Evolutionary conservation across 1,140 invertebrate genomes (phyloP).

Genomic region (Papilio aristodemus): DNA sequence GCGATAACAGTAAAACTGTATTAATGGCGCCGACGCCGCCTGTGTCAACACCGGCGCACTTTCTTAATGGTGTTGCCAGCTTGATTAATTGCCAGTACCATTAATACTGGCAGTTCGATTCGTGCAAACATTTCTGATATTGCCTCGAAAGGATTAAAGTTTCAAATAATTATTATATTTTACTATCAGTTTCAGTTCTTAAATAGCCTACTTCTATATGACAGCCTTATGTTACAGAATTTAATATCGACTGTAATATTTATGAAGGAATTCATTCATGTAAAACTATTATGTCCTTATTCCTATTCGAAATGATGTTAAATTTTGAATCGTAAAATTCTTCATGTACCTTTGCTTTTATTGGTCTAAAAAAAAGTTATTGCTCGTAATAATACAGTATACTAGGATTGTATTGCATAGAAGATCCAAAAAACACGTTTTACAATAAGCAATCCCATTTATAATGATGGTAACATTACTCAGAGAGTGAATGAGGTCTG

Average conservation of each 20-base stretch:
- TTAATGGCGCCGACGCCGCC: slow-evolving; percentile 62
- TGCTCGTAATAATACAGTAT: not conserved
- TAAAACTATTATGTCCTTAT: not conserved
- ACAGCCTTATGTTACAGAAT: too few species aligned
- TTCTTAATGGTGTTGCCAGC: slow-evolving; percentile 51
- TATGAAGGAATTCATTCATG: not conserved
- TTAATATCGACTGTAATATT: too few species aligned
- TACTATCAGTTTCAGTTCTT: too few species aligned
- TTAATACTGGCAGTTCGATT: slow-evolving; percentile 25
- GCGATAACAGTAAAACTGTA: slow-evolving; percentile 74
- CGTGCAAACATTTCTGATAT: slow-evolving; percentile 15
- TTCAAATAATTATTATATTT: not conserved
- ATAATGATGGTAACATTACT: slow-evolving; percentile 30
- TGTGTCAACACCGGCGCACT: slow-evolving; percentile 66
- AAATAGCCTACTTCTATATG: too few species aligned
- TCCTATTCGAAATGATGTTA: too few species aligned
- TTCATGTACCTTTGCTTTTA: not conserved
- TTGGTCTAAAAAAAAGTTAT: not conserved
- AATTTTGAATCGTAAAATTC: not conserved
- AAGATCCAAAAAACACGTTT: not conserved
- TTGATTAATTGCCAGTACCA: slow-evolving; percentile 30
- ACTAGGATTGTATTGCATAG: slow-evolving; percentile 35
- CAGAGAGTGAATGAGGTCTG: slow-evolving; percentile 27
- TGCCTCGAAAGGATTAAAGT: not conserved
- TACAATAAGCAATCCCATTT: slow-evolving; percentile 20